Percentiles rank a stretch among this genome's conserved stretches.
These are phyloP conservation scores for Nephotettix cincticeps DNA, from an alignment of 1,140 invertebrate genomes.

Conservation along the genomic window DNA sequence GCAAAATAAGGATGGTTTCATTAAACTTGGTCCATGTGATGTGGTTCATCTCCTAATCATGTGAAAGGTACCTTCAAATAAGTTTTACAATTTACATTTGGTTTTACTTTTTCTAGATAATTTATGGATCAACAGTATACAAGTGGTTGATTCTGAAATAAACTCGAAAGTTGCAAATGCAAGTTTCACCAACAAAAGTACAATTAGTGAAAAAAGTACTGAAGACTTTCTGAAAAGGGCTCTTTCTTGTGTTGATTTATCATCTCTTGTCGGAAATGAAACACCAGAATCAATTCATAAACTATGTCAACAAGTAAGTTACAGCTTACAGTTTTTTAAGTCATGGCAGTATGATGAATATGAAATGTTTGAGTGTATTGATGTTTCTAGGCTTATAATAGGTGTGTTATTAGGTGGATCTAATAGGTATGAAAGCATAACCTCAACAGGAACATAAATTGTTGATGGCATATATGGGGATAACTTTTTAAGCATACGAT, in stretches of 20 bases:
- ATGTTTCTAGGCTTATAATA: background rate
- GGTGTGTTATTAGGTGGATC: background rate
- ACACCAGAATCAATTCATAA: slow-evolving; percentile 75
- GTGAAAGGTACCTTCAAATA: no score
- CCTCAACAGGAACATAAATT: background rate
- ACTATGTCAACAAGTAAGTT: slow-evolving; percentile 75
- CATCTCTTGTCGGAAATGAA: slow-evolving; percentile 88
- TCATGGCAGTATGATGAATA: no score
- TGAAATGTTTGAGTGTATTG: no score
- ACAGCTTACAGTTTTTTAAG: no score
- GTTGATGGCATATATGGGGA: background rate
- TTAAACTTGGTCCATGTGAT: no score
- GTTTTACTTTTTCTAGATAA: slow-evolving; percentile 29
- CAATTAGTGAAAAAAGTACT: slow-evolving; percentile 57
- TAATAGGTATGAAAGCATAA: background rate
- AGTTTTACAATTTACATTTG: no score
- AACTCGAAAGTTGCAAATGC: slow-evolving; percentile 30
- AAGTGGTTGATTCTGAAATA: slow-evolving; percentile 35
- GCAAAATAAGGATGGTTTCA: no score
- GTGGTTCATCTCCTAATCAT: no score
- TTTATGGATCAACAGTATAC: slow-evolving; percentile 32
- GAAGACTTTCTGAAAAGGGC: slow-evolving; percentile 78
- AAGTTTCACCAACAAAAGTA: slow-evolving; percentile 35
- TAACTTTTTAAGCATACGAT: background rate
- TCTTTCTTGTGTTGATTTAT: slow-evolving; percentile 87